These are phyloP conservation scores for Platyura marginata DNA, from an alignment of 1,140 invertebrate species.

Conservation along the genomic window DNA sequence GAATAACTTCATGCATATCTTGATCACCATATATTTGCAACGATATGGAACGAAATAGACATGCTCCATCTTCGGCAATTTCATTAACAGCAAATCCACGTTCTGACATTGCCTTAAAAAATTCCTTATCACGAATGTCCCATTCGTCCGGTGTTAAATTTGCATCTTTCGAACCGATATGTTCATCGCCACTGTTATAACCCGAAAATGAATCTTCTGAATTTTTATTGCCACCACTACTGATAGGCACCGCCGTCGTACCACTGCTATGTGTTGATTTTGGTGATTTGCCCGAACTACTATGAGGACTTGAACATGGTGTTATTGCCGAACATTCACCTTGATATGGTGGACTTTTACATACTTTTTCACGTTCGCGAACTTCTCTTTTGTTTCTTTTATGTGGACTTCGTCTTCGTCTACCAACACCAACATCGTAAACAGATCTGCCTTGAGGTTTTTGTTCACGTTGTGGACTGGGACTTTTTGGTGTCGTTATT, in stretches of 20 bases:
- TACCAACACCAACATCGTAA: no score
- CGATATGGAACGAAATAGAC: slow-evolving; percentile 78
- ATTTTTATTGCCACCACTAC: not conserved
- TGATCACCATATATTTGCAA: slow-evolving; percentile 89
- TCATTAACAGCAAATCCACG: slow-evolving; percentile 65
- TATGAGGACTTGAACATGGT: not conserved
- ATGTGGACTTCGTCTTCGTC: not conserved
- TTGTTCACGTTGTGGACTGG: not conserved
- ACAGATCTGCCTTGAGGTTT: not conserved
- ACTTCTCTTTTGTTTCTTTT: not conserved
- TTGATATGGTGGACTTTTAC: not conserved
- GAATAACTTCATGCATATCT: slow-evolving; percentile 72
- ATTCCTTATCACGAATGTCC: slow-evolving; percentile 41
- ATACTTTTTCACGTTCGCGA: not conserved
- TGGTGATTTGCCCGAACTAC: not conserved
- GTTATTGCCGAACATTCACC: not conserved
- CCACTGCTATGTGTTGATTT: not conserved
- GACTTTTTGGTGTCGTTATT: not conserved
- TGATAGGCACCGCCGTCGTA: not conserved
- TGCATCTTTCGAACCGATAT: slow-evolving; percentile 34
- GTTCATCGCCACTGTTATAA: slow-evolving; percentile 64
- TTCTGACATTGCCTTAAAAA: slow-evolving; percentile 52
- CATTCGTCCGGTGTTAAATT: slow-evolving; percentile 37
- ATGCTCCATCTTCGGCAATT: slow-evolving; percentile 86
- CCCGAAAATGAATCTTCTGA: slow-evolving; percentile 19